A percentile compares a stretch with the other conserved stretches of the same genome.
These are phyloP conservation scores for Seladonia tumulorum DNA, from an alignment of 2,888 invertebrate genomes.

Conservation along the genomic window DNA sequence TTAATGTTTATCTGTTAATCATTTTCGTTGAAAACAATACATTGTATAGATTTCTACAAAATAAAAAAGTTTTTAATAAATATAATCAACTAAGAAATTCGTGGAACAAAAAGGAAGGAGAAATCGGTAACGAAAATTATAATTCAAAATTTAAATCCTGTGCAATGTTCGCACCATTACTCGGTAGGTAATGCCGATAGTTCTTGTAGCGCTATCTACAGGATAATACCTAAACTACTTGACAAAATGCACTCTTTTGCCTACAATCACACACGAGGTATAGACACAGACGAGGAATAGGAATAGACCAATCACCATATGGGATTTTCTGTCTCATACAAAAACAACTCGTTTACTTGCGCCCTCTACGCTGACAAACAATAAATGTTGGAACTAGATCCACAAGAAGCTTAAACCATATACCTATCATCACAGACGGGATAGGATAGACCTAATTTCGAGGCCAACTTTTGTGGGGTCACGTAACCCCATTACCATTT, in stretches of 20 bases:
- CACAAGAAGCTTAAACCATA: no score
- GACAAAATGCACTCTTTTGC: neutral
- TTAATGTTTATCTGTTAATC: neutral
- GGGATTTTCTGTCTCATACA: no score
- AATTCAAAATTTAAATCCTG: neutral
- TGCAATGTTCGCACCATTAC: neutral
- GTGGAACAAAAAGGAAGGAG: neutral
- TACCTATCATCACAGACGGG: no score
- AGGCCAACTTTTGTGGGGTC: no score
- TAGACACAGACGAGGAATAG: no score
- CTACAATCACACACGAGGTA: no score
- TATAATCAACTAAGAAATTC: neutral
- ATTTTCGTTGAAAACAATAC: neutral
- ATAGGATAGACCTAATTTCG: no score
- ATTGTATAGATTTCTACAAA: neutral
- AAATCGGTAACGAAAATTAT: neutral
- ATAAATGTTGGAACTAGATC: no score
- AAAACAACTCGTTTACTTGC: no score
- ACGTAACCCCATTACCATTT: no score
- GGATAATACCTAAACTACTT: neutral
- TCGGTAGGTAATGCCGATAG: neutral
- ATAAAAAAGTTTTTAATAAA: neutral
- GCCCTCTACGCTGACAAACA: no score
- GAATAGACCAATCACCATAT: no score
- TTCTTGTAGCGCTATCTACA: neutral